Base-by-base conservation (phyloP, 2,888 invertebrate species). In the Dynastes tityus region DNA sequence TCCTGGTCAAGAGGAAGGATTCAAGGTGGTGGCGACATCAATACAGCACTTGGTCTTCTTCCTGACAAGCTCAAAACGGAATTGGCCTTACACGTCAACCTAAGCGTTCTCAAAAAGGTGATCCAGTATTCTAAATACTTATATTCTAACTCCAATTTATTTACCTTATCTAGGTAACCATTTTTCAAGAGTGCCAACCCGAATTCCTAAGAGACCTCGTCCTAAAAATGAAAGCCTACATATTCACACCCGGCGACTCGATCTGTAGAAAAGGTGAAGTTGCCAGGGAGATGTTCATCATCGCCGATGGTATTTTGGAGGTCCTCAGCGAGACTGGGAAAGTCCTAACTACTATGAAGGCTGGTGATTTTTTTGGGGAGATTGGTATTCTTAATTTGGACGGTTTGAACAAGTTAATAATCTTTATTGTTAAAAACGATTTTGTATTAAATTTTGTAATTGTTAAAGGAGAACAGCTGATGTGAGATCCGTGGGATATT, bases 211-310 rank as follows among this genome's bases (percentile, higher is more conserved):
- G 98, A 88, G 98, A 98, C 89, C 92, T 98, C 83, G 98, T 98
- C 81, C 91, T 98, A 82, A 98, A 98, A 91, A 98, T 98, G 98
- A 96, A 96, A 89, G 98, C 98, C 6, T 98, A 97, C 88, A 98
- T 98, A 88, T 98, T 98, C 89, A 98, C 98, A 32, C 98, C 98
- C 0, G 98, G 98, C 29, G 98, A 98, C 89, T 95, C 98, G 80
- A 98, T 98, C 87, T 98, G 98, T 87, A 93, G 98, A 55, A 97
- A 98, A 90, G 98, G 97, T 85, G 89, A 89, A 81, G 94, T 85
- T 95, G 98, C 98, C 0, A 91, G 98, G 81, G 98, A 98, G 90
- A 98, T 98, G 98, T 98, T 98, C 87, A 98, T 98, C 84, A 98
- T 98, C 87, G 98, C 98, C 3, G 98, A 98, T 88, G 98, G 98